Percentiles rank a stretch among this genome's conserved stretches.
These are phyloP conservation scores for Drosophila affinis DNA, from an alignment of 2,888 invertebrate genomes.

Conservation along the genomic window DNA sequence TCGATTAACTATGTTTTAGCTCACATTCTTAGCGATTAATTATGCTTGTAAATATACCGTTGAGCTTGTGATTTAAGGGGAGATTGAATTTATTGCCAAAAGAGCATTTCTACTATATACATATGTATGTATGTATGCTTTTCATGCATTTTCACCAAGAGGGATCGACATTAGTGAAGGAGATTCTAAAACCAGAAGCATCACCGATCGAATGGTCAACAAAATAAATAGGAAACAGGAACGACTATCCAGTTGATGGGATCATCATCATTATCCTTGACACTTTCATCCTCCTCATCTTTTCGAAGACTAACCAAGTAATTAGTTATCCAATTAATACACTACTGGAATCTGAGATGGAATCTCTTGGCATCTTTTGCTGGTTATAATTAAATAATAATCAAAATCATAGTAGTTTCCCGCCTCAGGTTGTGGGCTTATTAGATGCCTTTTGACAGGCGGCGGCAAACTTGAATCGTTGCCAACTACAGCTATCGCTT, in stretches of 20 bases:
- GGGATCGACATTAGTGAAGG: neutral
- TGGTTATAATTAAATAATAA: slow-evolving; percentile 12
- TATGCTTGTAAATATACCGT: slow-evolving; percentile 19
- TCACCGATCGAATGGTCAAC: neutral
- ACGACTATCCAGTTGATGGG: neutral
- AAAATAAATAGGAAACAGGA: neutral
- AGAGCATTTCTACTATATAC: too few relatives aligned
- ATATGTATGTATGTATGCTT: too few relatives aligned
- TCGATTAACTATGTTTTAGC: slow-evolving; percentile 12
- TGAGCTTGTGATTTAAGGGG: slow-evolving; percentile 8
- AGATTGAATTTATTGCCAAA: neutral
- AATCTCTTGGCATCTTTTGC: slow-evolving; percentile 17
- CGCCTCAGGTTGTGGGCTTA: neutral
- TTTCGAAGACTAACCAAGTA: neutral
- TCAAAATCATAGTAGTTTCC: neutral
- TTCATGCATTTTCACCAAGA: too few relatives aligned
- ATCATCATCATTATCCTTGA: neutral
- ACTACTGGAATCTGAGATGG: neutral
- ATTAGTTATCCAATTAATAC: neutral
- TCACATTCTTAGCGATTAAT: slow-evolving; percentile 1
- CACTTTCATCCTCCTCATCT: neutral
- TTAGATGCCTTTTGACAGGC: slow-evolving; percentile 29
- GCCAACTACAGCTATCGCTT: slow-evolving; percentile 16
- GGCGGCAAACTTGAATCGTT: slow-evolving; percentile 25
- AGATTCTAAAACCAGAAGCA: neutral